phyloP scores from a whole-genome alignment of 2,888 invertebrate genomes.

The Mantis religiosa region DNA sequence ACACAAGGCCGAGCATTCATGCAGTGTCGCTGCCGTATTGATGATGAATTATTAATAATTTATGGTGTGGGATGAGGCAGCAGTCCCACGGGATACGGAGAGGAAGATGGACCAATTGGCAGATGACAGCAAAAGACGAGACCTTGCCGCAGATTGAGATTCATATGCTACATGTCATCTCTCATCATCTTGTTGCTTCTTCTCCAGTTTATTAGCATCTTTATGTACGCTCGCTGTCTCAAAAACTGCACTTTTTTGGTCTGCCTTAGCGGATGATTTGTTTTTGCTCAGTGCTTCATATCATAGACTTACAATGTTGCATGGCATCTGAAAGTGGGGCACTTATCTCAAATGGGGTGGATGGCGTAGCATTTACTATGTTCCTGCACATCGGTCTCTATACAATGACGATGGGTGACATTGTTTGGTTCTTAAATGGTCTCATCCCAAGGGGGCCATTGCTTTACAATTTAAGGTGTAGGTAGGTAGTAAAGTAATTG shows the following conservation, averaged over 20 bases:
- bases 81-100: not conserved
- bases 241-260: not conserved
- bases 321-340: too few species aligned
- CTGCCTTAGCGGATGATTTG: not conserved
- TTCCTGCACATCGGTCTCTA: too few species aligned
- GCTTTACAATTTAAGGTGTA: too few species aligned
- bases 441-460: too few species aligned
- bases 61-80: not conserved
- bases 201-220: constrained; percentile 11
- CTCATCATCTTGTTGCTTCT: constrained; percentile 10
- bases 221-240: not conserved
- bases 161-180: constrained; percentile 17
- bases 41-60: constrained; percentile 12
- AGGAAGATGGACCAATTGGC: constrained; percentile 1
- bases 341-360: too few species aligned
- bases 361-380: too few species aligned
- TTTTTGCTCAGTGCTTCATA: not conserved
- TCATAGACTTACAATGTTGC: too few species aligned
- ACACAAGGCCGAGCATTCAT: not conserved
- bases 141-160: constrained; percentile 23
- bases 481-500: too few species aligned
- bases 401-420: too few species aligned
- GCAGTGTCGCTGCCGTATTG: not conserved
- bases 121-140: constrained; percentile 16
- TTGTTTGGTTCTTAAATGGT: too few species aligned